These are phyloP conservation scores for Nephila pilipes DNA, from an alignment of 1,140 invertebrate genomes.

Conservation along the genomic window DNA sequence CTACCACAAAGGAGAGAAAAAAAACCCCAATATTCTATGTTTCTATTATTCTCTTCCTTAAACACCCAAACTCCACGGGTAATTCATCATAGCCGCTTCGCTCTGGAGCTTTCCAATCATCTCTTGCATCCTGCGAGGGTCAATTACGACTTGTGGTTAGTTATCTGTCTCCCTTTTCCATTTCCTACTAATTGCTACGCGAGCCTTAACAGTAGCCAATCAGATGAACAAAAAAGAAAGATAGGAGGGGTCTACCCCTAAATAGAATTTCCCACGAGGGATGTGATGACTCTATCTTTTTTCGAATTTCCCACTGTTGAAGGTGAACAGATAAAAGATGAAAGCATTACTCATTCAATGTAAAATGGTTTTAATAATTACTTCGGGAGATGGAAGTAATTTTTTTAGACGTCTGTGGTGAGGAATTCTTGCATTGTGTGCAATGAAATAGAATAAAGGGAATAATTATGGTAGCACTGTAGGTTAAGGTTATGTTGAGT, in stretches of 20 bases:
- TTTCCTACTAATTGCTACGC: neutral
- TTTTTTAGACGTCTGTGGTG: neutral
- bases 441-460: neutral
- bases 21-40: neutral
- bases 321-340: neutral
- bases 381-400: neutral
- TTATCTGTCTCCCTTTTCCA: constrained; percentile 5
- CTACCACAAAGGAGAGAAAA: too few relatives aligned
- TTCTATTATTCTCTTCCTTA: neutral
- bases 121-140: neutral
- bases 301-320: neutral
- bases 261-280: constrained; percentile 22
- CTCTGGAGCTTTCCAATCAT: neutral
- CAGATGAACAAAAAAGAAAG: constrained; percentile 9
- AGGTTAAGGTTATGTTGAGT: neutral
- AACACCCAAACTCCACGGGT: neutral
- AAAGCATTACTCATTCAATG: neutral
- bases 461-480: neutral
- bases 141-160: constrained; percentile 38
- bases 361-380: neutral
- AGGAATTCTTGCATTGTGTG: neutral
- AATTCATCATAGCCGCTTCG: constrained; percentile 7
- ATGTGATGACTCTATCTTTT: constrained; percentile 33
- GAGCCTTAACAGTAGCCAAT: constrained; percentile 21
- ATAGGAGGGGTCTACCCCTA: neutral